Evolutionary conservation across 2,888 invertebrate genomes (phyloP), one percentile per base, ranked within the genome.

Genomic region (Aelia acuminata): DNA sequence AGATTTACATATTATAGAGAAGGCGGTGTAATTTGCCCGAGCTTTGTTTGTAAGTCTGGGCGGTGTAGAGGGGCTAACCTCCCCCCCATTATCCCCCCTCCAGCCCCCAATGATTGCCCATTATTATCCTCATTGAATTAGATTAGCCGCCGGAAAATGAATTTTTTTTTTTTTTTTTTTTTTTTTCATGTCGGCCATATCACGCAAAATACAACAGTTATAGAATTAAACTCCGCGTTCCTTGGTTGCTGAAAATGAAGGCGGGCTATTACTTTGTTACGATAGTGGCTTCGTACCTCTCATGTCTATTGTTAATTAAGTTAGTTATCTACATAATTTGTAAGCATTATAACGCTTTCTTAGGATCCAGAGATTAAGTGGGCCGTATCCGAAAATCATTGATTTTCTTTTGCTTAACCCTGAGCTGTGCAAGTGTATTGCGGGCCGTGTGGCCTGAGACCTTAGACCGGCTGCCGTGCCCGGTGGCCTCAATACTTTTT

Each of bases 121-220:
- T 43, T 43, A 43, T 80, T 80, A 80, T 22, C 80, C 39, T 80
- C 43, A 80, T 80, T 80, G 80, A 80, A 80, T 80, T 80, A 80
- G 80, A 80, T 80, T 80, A 80, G 39, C 43, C 80, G 43, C 8
- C 39, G 80, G 80, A 80, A 43, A 80, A 80, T 80, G n/a, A 43
- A 80, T 22, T 22, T n/a, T 80, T 39, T 43, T n/a, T n/a, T n/a
- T n/a, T n/a, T n/a, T n/a, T 22, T 22, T n/a, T 80, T 39, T 43
- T 80, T 80, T 80, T 43, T 43, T 43, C 80, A 31, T 80, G 80
- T n/a, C 80, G n/a, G 18, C 18, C 1, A 63, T 63, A 18, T 31
- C 31, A 31, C 31, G 63, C 31, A 63, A 31, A 63, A 18, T 63
- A 35, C 20, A 63, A 63, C 31, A 63, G 31, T 63, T 63, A 63